Base-by-base conservation (phyloP, 1,140 invertebrate genomes). In the Zaprionus capensis region DNA sequence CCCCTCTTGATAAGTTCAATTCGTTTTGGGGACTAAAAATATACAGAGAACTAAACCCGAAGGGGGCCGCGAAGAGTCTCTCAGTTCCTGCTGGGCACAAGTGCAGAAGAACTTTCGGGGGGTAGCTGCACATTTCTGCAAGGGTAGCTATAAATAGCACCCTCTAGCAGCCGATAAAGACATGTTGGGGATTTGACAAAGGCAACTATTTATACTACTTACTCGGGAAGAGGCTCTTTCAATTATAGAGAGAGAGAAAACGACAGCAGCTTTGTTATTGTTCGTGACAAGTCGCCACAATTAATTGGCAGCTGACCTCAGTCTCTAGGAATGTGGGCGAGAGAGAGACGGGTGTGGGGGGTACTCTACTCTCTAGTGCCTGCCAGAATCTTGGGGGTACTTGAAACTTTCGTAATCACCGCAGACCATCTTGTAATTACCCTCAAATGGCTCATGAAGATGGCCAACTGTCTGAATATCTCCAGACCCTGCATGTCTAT, bases 231-330 rank as follows among this genome's bases (percentile, higher is more conserved):
- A 57, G 55, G 56, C 56, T 61, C 41, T 69, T 69, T 69, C 56
- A 69, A 69, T 69, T 69, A 69, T 28, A n/a, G 14, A 4, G 4
- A 12, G 41, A n/a, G 12, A 4, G 12, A 12, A 14, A 38, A 1
- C n/a, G 41, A 46, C 41, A 46, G 41, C 41, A 68, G 66, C 66
- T 61, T 61, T 69, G 66, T 69, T 69, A 69, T 69, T 69, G 66
- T 61, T 69, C 66, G 66, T 69, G 66, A 69, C 66, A 69, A 69
- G 66, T 69, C 65, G 4, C 20, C 66, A 69, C 66, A 69, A 69
- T 69, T 69, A 69, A 69, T 69, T 69, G 66, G 56, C 66, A 69
- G 66, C 66, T 69, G 66, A 69, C 66, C 66, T 69, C 66, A 49
- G 66, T 24, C 17, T 24, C 12, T 31, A 20, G 34, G 22, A 41